Percentiles rank a stretch among this genome's conserved stretches.
phyloP scores from a whole-genome alignment of 1,140 invertebrate species.

The Drosophila watanabei region DNA sequence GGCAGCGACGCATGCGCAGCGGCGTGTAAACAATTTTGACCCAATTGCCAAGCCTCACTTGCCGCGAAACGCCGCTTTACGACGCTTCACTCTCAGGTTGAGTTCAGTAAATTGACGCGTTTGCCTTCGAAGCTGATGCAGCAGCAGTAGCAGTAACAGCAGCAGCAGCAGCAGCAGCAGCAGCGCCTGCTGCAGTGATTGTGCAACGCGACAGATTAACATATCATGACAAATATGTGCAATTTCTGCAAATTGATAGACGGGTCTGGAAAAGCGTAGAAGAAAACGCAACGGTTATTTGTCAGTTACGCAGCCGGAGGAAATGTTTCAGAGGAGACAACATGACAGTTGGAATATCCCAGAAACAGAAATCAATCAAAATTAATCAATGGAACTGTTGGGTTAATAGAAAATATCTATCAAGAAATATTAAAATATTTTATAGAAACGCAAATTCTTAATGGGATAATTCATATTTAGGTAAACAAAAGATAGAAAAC shows the following conservation, averaged over 20 bases:
- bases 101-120: constrained; percentile 44
- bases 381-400: neutral
- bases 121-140: constrained; percentile 46
- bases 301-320: constrained; percentile 15
- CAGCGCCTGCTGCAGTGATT: constrained; percentile 29
- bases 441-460: neutral
- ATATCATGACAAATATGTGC: constrained; percentile 22
- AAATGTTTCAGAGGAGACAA: constrained; percentile 3
- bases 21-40: constrained; percentile 68
- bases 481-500: neutral
- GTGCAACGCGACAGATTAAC: constrained; percentile 39
- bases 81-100: neutral
- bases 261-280: neutral
- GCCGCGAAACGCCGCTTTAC: constrained; percentile 16
- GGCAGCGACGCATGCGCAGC: constrained; percentile 58
- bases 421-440: neutral
- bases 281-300: constrained; percentile 12
- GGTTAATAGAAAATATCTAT: neutral
- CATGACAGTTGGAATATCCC: neutral
- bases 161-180: neutral
- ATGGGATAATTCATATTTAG: neutral
- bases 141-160: neutral
- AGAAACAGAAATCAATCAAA: neutral
- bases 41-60: constrained; percentile 64
- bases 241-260: constrained; percentile 40